Evolutionary conservation across 2,888 invertebrate species (phyloP), one percentile per base, ranked within the genome.

Genomic region (Drosophila anomelani): DNA sequence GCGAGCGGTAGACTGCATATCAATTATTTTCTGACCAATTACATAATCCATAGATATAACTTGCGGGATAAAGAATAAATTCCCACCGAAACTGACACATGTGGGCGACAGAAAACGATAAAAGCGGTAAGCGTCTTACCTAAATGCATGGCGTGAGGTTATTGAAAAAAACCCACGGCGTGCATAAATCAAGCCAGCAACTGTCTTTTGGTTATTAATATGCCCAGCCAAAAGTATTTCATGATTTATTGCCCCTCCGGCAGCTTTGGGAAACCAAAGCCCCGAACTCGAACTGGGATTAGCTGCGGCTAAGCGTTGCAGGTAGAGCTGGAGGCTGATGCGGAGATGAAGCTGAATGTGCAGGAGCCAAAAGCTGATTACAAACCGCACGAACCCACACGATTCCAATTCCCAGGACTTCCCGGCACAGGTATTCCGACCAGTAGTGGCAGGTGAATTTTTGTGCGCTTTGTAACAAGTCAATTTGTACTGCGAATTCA

Each of bases 401-500:
- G 20, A 38, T 12, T 9, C 20, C 43, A 34, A 43, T 17, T 44
- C 44, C 17, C 34, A 34, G 20, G 17, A 43, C 34, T 23, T 44
- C 13, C 41, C n/a, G n/a, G 34, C 46, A 29, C 46, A 39, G 44
- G 34, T 53, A 41, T 29, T 57, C 38, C 39, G 62, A 26, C 26
- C 26, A 75, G 51, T 68, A 68, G 60, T 54, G 58, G 46, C 44
- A 57, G 47, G 32, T 58, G 66, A 58, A 39, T 59, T 49, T 54
- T 57, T 54, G 53, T 76, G 59, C 64, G 70, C 72, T 68, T 62
- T 64, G 80, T 57, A 80, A 77, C 79, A 80, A 82, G 81, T 81
- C 87, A 85, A 88, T 88, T 88, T 88, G 85, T 79, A 77, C 78
- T 75, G 70, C 66, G 80, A 80, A 79, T 78, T 80, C 70, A 77